These are phyloP conservation scores for Murina feae DNA, from an alignment of 2,113 vertebrate species.

Conservation along the genomic window DNA sequence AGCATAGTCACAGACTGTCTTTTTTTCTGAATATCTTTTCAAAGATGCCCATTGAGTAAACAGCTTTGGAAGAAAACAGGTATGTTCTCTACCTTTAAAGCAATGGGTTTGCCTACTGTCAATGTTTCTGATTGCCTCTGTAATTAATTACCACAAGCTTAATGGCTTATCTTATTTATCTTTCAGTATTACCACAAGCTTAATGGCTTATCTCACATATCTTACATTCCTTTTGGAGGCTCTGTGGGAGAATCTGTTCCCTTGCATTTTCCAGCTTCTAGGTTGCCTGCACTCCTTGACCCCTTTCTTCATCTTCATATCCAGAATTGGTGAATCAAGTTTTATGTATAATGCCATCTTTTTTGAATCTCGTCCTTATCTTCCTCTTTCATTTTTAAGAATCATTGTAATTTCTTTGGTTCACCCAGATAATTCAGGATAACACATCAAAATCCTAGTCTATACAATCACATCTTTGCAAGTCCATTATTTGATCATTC, in stretches of 20 bases:
- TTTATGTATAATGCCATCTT: neutral
- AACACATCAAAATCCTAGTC: neutral
- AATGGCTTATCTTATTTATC: neutral
- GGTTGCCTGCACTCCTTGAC: too few relatives aligned
- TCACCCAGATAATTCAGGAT: neutral
- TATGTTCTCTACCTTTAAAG: too few relatives aligned
- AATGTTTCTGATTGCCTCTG: neutral
- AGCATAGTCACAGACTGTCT: neutral
- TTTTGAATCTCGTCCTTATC: neutral
- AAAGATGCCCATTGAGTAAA: neutral
- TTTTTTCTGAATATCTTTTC: neutral
- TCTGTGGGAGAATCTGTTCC: neutral
- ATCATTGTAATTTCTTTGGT: neutral
- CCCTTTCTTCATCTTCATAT: too few relatives aligned
- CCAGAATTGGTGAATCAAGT: neutral
- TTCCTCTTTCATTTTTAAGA: neutral
- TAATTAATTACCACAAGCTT: neutral
- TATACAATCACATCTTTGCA: neutral
- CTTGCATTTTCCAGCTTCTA: too few relatives aligned
- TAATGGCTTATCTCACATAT: neutral
- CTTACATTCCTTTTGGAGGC: neutral
- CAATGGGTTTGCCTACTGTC: neutral
- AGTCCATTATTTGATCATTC: neutral
- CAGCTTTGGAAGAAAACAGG: neutral
- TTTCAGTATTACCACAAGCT: too few relatives aligned